These are phyloP conservation scores for Paramormyrops hopkinsi DNA, from an alignment of 2,797 vertebrate species.

Conservation along the genomic window DNA sequence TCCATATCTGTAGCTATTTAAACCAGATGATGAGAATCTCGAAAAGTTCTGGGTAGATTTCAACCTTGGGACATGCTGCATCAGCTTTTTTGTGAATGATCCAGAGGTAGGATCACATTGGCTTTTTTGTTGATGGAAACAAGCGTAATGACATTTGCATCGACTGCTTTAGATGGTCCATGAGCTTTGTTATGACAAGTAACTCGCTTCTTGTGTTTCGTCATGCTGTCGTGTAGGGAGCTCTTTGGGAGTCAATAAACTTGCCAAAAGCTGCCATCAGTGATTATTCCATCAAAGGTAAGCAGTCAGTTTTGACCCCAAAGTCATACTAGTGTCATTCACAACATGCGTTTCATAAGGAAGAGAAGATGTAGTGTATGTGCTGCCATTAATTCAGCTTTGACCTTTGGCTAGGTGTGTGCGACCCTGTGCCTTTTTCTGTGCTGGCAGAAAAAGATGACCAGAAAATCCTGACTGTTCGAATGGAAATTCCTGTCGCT, in stretches of 20 bases:
- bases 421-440: neutral
- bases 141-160: neutral
- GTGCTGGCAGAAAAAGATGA: conserved; percentile 46
- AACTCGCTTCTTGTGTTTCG: neutral
- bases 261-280: conserved; percentile 59
- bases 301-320: conserved; percentile 24
- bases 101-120: conserved; percentile 58
- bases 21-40: conserved; percentile 74
- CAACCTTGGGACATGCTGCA: conserved; percentile 68
- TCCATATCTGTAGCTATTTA: conserved; percentile 61
- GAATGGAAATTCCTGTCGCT: conserved; percentile 50
- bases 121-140: neutral
- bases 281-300: conserved; percentile 60
- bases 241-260: conserved; percentile 75
- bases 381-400: neutral
- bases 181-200: neutral
- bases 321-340: neutral
- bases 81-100: conserved; percentile 81
- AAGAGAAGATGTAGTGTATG: neutral
- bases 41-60: conserved; percentile 91
- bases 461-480: conserved; percentile 54
- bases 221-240: conserved; percentile 50
- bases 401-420: neutral
- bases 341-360: too few species aligned
- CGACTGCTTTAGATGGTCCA: neutral